phyloP scores from a whole-genome alignment of 2,888 invertebrate species.

The Hylaea fasciaria region DNA sequence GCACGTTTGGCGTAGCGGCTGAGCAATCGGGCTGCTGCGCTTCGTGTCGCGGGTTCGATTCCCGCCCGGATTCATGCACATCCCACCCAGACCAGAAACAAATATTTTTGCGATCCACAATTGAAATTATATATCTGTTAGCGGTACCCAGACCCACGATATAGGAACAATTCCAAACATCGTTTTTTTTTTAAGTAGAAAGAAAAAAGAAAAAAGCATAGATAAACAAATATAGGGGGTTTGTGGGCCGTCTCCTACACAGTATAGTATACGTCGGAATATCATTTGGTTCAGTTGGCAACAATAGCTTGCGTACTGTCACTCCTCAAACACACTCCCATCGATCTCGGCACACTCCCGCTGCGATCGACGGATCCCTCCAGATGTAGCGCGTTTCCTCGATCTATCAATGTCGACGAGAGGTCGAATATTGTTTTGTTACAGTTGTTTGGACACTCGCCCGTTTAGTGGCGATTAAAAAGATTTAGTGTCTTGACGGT shows the following conservation, averaged over 20 bases:
- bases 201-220: too few relatives aligned
- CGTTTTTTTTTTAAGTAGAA: too few relatives aligned
- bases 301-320: slow-evolving; percentile 4
- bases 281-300: slow-evolving; percentile 1
- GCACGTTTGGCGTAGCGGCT: too few relatives aligned
- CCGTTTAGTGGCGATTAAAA: slow-evolving; percentile 14
- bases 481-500: slow-evolving; percentile 10
- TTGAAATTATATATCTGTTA: too few relatives aligned
- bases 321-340: background rate
- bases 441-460: slow-evolving; percentile 20
- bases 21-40: too few relatives aligned
- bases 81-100: too few relatives aligned
- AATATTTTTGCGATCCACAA: too few relatives aligned
- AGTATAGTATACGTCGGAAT: background rate
- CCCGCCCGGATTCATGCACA: too few relatives aligned
- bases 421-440: slow-evolving; percentile 21
- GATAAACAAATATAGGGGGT: too few relatives aligned
- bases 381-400: slow-evolving; percentile 19
- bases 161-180: too few relatives aligned
- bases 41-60: too few relatives aligned
- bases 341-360: slow-evolving; percentile 1
- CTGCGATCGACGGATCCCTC: background rate
- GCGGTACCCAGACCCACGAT: too few relatives aligned
- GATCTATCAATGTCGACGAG: slow-evolving; percentile 17
- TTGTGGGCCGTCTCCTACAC: background rate